A percentile compares a stretch with the other conserved stretches of the same genome.
Conservation (phyloP, 1,140 invertebrate species). For the Eupeodes corollae region DNA sequence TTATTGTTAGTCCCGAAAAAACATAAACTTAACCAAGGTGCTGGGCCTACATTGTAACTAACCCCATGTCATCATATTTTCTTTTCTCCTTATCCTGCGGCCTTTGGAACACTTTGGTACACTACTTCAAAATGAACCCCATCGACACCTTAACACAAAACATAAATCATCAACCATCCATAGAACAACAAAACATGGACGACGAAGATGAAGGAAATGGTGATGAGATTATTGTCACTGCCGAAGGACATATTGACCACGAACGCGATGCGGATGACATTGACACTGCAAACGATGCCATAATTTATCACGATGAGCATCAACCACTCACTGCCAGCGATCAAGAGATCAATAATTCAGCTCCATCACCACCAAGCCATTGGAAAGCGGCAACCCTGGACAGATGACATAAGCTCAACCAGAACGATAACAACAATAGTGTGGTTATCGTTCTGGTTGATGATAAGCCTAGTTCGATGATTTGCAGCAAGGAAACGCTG, state of each 20-base stretch:
- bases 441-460: slow-evolving; percentile 38
- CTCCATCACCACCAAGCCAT: slow-evolving; percentile 1
- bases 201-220: slow-evolving; percentile 18
- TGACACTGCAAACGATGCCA: slow-evolving; percentile 29
- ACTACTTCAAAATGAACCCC: slow-evolving; percentile 6
- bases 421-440: slow-evolving; percentile 36
- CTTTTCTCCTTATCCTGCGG: slow-evolving; percentile 15
- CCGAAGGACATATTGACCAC: slow-evolving; percentile 23
- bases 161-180: background rate
- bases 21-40: background rate
- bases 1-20: background rate
- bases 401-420: slow-evolving; percentile 38
- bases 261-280: slow-evolving; percentile 26
- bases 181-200: slow-evolving; percentile 16
- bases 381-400: slow-evolving; percentile 13
- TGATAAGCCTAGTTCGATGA: slow-evolving; percentile 36
- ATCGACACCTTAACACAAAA: slow-evolving; percentile 5
- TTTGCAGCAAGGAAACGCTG: slow-evolving; percentile 16
- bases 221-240: slow-evolving; percentile 23
- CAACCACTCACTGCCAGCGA: slow-evolving; percentile 22
- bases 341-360: slow-evolving; percentile 8
- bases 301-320: slow-evolving; percentile 24
- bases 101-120: slow-evolving; percentile 10
- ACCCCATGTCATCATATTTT: background rate
- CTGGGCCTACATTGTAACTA: too few species aligned